Evolutionary conservation across 2,888 invertebrate species (phyloP), one percentile per base, ranked within the genome.

Genomic region (Cryptophagus acutangulus): DNA sequence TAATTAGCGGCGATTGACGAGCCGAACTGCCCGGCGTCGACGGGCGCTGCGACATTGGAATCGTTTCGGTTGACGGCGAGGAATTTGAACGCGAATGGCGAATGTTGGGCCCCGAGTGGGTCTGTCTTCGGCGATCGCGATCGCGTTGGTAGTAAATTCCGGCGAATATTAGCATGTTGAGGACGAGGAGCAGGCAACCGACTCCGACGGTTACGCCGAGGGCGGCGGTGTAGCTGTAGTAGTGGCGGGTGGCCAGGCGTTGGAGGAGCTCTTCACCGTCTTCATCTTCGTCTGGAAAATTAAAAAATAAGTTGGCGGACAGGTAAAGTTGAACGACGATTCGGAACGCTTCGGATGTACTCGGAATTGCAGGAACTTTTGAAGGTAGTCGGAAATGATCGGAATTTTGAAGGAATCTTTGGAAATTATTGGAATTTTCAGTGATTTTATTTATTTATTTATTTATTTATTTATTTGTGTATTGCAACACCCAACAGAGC

Each of bases 131-230:
- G 18, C 66, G 58, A 45, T 80, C 75, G 1, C 80, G 71, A 20
- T 79, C 79, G n/a, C 83, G 69, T 61, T 84, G 84, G 52, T 83
- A 78, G 63, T 83, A 84, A 55, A 84, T 83, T 2, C 85, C 86
- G 1, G 86, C 84, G 59, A 85, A 86, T 49, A 86, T 84, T 42
- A 84, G 68, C 72, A 83, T 79, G 65, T 84, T 84, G 15, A 84
- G 73, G 1, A 83, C 77, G 14, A 84, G 69, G 17, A 84, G 74
- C 49, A 84, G 77, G 62, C 83, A 84, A 9, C 84, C 84, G 1
- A 84, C 81, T 5, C 83, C 83, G 5, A 84, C 82, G 2, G 86
- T 86, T 48, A 86, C 84, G 1, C 84, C 84, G 35, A 87, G 72
- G 2, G 86, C 86, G 29, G 85, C 82, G 2, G 84, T 84, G 59